A percentile compares a stretch with the other conserved stretches of the same genome.
These are phyloP conservation scores for Thunnus thynnus DNA, from an alignment of 2,113 vertebrate species.

Conservation along the genomic window DNA sequence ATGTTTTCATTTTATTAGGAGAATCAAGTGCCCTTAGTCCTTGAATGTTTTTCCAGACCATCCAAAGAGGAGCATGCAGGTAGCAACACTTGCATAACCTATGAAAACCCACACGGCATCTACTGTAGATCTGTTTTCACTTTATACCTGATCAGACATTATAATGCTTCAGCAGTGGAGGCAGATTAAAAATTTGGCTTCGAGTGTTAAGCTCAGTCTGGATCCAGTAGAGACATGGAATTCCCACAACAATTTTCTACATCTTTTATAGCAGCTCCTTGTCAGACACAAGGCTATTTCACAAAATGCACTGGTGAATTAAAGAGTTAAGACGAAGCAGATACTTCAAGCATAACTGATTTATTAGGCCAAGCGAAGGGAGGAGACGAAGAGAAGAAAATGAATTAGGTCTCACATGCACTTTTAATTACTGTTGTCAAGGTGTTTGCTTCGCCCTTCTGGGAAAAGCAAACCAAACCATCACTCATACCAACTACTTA, in stretches of 20 bases:
- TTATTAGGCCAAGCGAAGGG: conserved; percentile 72
- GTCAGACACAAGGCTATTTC: conserved; percentile 68
- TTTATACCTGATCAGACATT: conserved; percentile 46
- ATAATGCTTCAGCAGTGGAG: conserved; percentile 46
- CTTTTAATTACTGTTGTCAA: conserved; percentile 80
- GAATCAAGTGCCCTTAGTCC: background rate
- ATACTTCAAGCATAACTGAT: conserved; percentile 77
- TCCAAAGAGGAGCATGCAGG: background rate
- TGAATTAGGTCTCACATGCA: conserved; percentile 69
- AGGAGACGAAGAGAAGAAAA: conserved; percentile 69
- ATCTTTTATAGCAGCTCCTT: conserved; percentile 66
- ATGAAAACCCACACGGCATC: background rate
- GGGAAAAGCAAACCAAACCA: conserved; percentile 65
- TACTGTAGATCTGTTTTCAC: background rate
- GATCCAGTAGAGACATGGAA: conserved; percentile 68
- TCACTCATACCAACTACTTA: conserved; percentile 59
- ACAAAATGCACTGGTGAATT: conserved; percentile 59
- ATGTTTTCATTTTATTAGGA: background rate
- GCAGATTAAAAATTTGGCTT: conserved; percentile 61
- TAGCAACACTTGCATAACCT: conserved; percentile 7
- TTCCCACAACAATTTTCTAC: conserved; percentile 76
- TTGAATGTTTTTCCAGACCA: background rate
- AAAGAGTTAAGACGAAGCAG: conserved; percentile 68
- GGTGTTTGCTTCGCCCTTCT: conserved; percentile 79
- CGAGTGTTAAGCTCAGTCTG: conserved; percentile 45